Percentiles rank a stretch among this genome's conserved stretches.
Conservation (phyloP, 2,797 vertebrate species). For the Hapalemur alaotrensis region DNA sequence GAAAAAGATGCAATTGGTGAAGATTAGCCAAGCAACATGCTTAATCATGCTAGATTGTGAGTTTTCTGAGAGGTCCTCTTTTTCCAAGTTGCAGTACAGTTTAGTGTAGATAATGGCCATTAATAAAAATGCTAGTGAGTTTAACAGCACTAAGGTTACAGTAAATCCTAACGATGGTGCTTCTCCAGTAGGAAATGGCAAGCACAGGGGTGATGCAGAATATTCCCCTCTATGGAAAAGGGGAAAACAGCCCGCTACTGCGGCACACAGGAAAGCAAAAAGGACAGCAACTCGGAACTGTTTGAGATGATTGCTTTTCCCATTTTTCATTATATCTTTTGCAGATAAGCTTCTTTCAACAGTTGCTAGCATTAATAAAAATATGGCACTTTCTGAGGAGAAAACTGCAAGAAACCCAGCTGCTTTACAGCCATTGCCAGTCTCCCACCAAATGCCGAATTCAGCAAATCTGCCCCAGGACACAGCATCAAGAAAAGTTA, state of each 20-base stretch:
- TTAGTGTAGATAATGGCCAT: conserved; percentile 95
- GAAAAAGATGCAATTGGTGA: conserved; percentile 99
- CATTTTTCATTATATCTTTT: conserved; percentile 91
- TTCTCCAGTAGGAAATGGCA: conserved; percentile 95
- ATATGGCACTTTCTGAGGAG: conserved; percentile 94
- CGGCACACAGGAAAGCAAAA: conserved; percentile 88
- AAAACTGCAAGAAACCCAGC: conserved; percentile 95
- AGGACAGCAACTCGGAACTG: conserved; percentile 88
- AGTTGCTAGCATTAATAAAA: conserved; percentile 92
- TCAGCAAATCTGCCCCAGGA: conserved; percentile 97
- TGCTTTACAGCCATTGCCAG: conserved; percentile 91
- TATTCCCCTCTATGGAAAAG: conserved; percentile 87
- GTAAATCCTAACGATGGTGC: conserved; percentile 92
- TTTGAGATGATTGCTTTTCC: conserved; percentile 84
- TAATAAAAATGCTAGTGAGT: conserved; percentile 94
- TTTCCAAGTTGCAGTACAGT: conserved; percentile 95
- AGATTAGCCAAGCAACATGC: conserved; percentile 98
- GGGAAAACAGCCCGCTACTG: conserved; percentile 90
- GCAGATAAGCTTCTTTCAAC: conserved; percentile 94
- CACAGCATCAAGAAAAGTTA: conserved; percentile 92
- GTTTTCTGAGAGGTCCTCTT: conserved; percentile 93
- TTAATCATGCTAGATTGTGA: conserved; percentile 93
- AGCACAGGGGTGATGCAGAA: conserved; percentile 93
- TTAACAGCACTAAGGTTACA: conserved; percentile 94
- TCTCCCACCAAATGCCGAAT: conserved; percentile 98